Evolutionary conservation across 2,888 invertebrate species (phyloP), one percentile per base, ranked within the genome.

Genomic region (Amiota minor): DNA sequence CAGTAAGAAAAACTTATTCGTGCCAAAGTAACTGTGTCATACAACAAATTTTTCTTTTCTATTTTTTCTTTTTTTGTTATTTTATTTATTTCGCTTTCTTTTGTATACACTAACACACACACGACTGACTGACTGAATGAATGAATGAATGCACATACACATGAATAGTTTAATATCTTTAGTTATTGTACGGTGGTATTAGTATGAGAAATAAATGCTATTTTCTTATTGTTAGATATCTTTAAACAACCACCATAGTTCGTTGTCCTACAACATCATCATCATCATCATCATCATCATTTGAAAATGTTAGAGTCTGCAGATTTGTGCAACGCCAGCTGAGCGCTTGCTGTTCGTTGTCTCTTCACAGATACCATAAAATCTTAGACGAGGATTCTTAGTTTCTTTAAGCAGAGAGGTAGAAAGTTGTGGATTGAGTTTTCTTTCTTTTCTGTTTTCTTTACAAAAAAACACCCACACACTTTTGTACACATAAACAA

Each of bases 181-280:
- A 35, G 35, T 35, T 35, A 8, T 35, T 35, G 35, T 35, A 35
- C 35, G 35, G 35, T 35, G 35, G 35, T 35, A 35, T 35, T 35
- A 35, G 35, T 35, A 35, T 35, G 35, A 35, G 35, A 35, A 35
- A 35, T 35, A 35, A 35, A 35, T 35, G 35, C 35, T 35, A 6
- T 35, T 35, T 35, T 35, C 35, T 35, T 73, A 78, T 78, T 78
- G 74, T 72, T 72, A 75, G 59, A 74, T 76, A 74, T 78, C 70
- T 62, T 74, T 35, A 65, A 65, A 47, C 46, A 65, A 70, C 56
- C 70, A 70, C 59, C 45, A 59, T 74, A 77, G 83, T 82, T 81
- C 81, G 80, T 82, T 81, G 81, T 76, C 78, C 81, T 74, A 81
- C 76, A 81, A 81, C 53, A 53, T 9, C 16, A 16, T 53, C 14